Percentiles rank a stretch among this genome's conserved stretches.
phyloP scores from a whole-genome alignment of 2,888 invertebrate species.

The Drosophila siamana region DNA sequence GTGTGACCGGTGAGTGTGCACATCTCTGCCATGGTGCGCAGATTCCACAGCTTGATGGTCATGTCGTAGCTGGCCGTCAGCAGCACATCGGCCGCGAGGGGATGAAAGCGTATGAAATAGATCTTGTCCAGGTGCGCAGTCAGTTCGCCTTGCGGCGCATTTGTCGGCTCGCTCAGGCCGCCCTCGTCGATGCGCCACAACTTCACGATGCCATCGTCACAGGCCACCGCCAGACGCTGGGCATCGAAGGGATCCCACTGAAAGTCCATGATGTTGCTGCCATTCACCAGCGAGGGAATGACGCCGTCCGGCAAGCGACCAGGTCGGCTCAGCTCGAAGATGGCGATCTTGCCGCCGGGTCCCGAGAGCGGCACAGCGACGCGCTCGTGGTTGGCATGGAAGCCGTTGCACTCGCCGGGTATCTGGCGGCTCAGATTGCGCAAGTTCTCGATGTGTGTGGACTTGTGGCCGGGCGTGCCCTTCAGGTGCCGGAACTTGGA shows the following conservation, averaged over 20 bases:
- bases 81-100: constrained; percentile 93
- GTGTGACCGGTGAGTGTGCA: constrained; percentile 90
- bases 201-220: constrained; percentile 94
- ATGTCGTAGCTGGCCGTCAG: constrained; percentile 96
- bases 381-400: constrained; percentile 94
- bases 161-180: constrained; percentile 91
- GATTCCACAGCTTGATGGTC: constrained; percentile 95
- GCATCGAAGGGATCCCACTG: constrained; percentile 97
- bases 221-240: constrained; percentile 92
- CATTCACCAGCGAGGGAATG: constrained; percentile 95
- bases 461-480: constrained; percentile 95
- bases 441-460: constrained; percentile 95
- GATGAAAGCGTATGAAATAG: constrained; percentile 95
- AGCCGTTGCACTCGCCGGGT: constrained; percentile 97
- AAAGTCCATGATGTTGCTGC: constrained; percentile 95
- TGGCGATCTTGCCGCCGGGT: constrained; percentile 95
- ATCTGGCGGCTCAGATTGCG: constrained; percentile 95
- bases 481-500: constrained; percentile 97
- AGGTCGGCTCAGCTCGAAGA: constrained; percentile 92
- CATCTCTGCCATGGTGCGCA: constrained; percentile 88
- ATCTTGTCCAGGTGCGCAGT: constrained; percentile 96
- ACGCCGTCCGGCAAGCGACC: constrained; percentile 93
- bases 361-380: constrained; percentile 96
- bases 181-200: constrained; percentile 91
- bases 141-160: constrained; percentile 89